Conservation (phyloP, 2,888 invertebrate genomes). For the Melinopterus prodromus region DNA sequence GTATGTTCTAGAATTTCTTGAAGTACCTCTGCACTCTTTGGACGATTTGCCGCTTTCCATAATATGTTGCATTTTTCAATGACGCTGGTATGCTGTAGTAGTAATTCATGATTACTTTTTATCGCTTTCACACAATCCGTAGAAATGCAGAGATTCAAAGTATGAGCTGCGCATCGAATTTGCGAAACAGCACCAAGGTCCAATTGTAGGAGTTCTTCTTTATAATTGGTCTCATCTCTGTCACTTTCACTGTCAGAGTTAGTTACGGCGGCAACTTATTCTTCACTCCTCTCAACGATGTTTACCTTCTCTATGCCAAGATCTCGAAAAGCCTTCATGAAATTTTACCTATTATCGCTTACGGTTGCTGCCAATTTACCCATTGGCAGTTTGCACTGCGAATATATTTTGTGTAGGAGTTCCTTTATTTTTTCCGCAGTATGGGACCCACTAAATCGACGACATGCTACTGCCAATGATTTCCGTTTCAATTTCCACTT, state of each 20-base stretch:
- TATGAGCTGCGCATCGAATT: not conserved
- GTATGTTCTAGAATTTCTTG: slow-evolving; percentile 18
- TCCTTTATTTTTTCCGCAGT: not conserved
- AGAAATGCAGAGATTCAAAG: slow-evolving; percentile 10
- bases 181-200: not conserved
- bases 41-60: slow-evolving; percentile 18
- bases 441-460: not conserved
- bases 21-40: slow-evolving; percentile 19
- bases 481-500: not conserved
- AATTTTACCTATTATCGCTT: too few relatives aligned
- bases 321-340: too few relatives aligned
- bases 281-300: too few relatives aligned
- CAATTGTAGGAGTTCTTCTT: not conserved
- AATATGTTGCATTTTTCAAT: slow-evolving; percentile 17
- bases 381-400: too few relatives aligned
- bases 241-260: too few relatives aligned
- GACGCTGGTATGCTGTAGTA: not conserved
- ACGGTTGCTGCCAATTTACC: too few relatives aligned
- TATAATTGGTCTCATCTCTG: not conserved
- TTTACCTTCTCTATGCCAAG: too few relatives aligned
- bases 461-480: slow-evolving; percentile 15
- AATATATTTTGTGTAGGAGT: not conserved
- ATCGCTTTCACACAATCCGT: not conserved
- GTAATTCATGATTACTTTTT: not conserved
- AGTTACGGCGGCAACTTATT: too few relatives aligned